Evolutionary conservation across 35 echinoderm and acorn worm species (phyloP).

Genomic region (Strongylocentrotus purpuratus): DNA sequence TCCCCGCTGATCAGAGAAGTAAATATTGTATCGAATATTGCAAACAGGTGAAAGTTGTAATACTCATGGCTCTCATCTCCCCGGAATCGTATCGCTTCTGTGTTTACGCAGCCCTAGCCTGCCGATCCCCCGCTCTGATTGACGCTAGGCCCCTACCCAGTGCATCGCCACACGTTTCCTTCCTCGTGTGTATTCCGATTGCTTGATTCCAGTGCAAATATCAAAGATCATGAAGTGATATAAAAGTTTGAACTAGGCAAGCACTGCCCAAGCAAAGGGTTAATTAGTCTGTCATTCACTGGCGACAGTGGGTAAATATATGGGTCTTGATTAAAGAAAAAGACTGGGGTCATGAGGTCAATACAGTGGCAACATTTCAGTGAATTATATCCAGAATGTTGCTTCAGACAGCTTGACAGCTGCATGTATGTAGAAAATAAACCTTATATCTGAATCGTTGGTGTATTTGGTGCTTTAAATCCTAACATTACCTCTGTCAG

Average conservation of each 20-base stretch:
- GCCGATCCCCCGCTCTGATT: slow-evolving; percentile 1
- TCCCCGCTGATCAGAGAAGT: slow-evolving; percentile 21
- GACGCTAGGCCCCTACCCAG: not conserved
- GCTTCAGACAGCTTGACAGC: too few species aligned
- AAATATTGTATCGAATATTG: slow-evolving; percentile 45
- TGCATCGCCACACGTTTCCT: not conserved
- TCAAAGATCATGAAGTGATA: not conserved
- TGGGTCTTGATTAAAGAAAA: slow-evolving; percentile 12
- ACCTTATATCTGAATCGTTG: too few species aligned
- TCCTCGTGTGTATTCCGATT: not conserved
- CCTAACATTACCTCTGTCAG: too few species aligned
- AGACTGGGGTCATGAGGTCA: not conserved
- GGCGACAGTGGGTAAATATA: not conserved
- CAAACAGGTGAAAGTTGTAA: slow-evolving; percentile 38
- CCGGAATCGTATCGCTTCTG: not conserved
- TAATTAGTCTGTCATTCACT: slow-evolving; percentile 18
- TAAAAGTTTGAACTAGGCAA: not conserved
- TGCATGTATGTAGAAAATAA: too few species aligned
- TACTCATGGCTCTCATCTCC: not conserved
- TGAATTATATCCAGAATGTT: not conserved
- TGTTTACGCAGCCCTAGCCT: slow-evolving; percentile 3
- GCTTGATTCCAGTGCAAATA: slow-evolving; percentile 17
- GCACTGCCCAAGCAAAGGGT: slow-evolving; percentile 5
- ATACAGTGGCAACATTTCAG: not conserved
- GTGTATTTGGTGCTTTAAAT: too few species aligned